Evolutionary conservation across 2,888 invertebrate genomes (phyloP).

Genomic region (Nycteola revayana): DNA sequence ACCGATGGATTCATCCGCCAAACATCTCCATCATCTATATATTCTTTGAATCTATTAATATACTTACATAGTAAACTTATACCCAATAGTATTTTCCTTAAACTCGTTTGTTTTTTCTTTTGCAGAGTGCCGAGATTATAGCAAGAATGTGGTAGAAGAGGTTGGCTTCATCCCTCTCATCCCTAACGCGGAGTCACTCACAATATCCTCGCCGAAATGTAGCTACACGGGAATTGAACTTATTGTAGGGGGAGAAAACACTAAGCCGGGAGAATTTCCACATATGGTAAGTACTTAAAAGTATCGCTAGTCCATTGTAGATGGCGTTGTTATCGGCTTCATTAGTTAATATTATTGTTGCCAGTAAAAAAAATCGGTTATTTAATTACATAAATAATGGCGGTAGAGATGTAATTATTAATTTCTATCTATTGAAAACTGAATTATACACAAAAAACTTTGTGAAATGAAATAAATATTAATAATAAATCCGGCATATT

Average conservation of each 20-base stretch:
- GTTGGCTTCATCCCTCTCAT: constrained; percentile 77
- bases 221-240: constrained; percentile 78
- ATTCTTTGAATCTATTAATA: too few relatives aligned
- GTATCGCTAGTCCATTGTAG: not conserved
- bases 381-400: too few relatives aligned
- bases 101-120: not conserved
- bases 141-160: constrained; percentile 64
- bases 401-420: too few relatives aligned
- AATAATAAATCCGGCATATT: too few relatives aligned
- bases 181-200: constrained; percentile 70
- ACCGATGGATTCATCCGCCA: too few relatives aligned
- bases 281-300: constrained; percentile 80
- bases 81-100: not conserved
- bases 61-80: too few relatives aligned
- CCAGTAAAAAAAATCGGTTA: too few relatives aligned
- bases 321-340: not conserved
- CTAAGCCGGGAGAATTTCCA: constrained; percentile 83
- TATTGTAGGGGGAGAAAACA: constrained; percentile 83
- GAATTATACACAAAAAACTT: too few relatives aligned
- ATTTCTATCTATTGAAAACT: too few relatives aligned
- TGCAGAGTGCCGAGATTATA: constrained; percentile 83
- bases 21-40: too few relatives aligned
- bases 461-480: too few relatives aligned
- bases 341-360: too few relatives aligned
- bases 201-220: constrained; percentile 73